Base-by-base conservation (phyloP, 2,797 vertebrate genomes). In the Erithacus rubecula region DNA sequence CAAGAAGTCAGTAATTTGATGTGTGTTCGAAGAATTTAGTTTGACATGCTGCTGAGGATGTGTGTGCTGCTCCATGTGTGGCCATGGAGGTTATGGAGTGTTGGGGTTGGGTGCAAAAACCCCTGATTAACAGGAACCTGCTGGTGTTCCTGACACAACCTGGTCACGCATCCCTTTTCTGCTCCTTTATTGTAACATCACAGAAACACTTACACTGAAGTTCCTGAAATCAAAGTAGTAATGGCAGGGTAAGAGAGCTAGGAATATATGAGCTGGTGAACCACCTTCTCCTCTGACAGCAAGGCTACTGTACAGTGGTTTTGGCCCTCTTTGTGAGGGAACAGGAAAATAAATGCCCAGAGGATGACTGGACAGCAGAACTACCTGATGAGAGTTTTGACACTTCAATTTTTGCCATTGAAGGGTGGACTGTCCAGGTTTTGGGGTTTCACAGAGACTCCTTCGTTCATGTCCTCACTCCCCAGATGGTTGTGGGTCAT, bases 51-150 rank as follows among this genome's bases (percentile, higher is more conserved):
- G 19, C 39, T 39, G 70, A 30, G 29, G 30, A 3, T 18, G 30
- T 15, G 36, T 44, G 12, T 60, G 51, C 15, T 21, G 27, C 41
- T 71, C 58, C 19, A 18, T 0, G 0, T 5, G 43, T 8, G 20
- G 27, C 55, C 43, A 12, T 0, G 0, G 68, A 69, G 24, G 15
- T 30, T 20, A 4, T 5, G 14, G 32, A 0, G 1, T 18, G 41
- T 9, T 12, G 5, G 36, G 32, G 7, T 4, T 60, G 2, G 1
- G 32, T 67, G 30, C 22, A 64, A 43, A 85, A 59, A 1, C 9
- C 23, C 21, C 47, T 27, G 8, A 30, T 43, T 24, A 9, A 13
- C 8, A 36, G 41, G 51, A 78, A 10, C 34, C 72, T 39, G 44
- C 36, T 53, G 68, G 15, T 37, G 34, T 15, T 36, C 56, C 49